Evolutionary conservation across 2,888 invertebrate species (phyloP), one percentile per base, ranked within the genome.

Genomic region (Standfussiana lucernea): DNA sequence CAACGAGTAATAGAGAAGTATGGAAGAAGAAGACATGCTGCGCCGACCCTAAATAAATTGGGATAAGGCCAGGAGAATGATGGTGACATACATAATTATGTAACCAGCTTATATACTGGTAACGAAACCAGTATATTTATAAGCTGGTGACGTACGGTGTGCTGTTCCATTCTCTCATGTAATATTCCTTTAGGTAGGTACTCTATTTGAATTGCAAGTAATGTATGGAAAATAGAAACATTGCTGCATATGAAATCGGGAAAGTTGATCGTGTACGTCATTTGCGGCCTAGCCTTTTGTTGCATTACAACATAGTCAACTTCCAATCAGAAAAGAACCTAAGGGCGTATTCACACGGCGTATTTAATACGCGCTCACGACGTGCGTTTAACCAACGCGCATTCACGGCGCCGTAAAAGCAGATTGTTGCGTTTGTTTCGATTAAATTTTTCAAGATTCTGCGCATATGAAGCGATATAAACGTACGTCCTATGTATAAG

Each of bases 201-300:
- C 13, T 21, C 10, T 42, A 45, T 45, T 72, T 59, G 45, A 74
- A 74, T 74, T 37, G 59, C 45, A 72, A 74, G 37, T 68, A 56
- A 72, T 74, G 35, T 10, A 21, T 59, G 45, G 45, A 28, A 59
- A 72, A 72, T 72, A 59, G 4, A 69, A 40, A 40, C 28, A 50
- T 28, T 50, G 24, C 11, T 68, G 68, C 50, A 50, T 72, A 28
- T 32, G 40, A 32, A 71, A 42, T 45, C 21, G 18, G 15, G 42
- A 59, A 28, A 56, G 42, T 73, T 35, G 21, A 59, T 15, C 56
- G 24, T 28, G 45, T n/a, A n/a, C 72, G 72, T 74, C 71, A 74
- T 28, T 4, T 21, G 35, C 2, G 45, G 35, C 73, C 45, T 37
- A 45, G 56, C 28, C 56, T 68, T 18, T 18, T 68, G 18, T 21